Percentiles rank a stretch among this genome's conserved stretches.
phyloP scores from a whole-genome alignment of 2,888 invertebrate genomes.

The Lithodes maja region DNA sequence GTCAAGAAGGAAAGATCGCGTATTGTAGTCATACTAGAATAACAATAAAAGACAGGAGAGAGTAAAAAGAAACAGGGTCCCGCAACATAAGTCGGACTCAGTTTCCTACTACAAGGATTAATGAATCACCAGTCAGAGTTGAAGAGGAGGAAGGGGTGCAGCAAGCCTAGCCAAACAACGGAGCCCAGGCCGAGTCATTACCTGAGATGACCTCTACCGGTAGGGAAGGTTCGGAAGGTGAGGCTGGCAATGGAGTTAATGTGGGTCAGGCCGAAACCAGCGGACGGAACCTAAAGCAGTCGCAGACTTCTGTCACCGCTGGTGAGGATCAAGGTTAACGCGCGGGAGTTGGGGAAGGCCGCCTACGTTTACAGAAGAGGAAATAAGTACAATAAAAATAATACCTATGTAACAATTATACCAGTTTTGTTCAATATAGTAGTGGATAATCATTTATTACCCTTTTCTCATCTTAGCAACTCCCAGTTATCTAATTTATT shows the following conservation, averaged over 20 bases:
- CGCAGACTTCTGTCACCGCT: background rate
- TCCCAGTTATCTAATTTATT: background rate
- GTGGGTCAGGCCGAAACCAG: background rate
- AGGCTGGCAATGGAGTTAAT: background rate
- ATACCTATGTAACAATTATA: background rate
- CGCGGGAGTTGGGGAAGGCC: background rate
- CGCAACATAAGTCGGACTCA: background rate
- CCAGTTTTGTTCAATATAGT: background rate
- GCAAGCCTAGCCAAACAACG: background rate
- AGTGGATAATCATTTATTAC: background rate
- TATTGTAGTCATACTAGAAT: too few relatives aligned
- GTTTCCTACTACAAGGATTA: background rate
- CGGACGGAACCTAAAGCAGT: background rate
- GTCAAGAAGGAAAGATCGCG: too few relatives aligned
- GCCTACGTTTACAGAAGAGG: background rate
- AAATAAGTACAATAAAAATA: background rate
- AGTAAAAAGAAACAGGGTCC: background rate
- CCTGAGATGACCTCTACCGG: background rate
- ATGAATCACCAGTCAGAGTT: background rate
- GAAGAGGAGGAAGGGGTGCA: background rate
- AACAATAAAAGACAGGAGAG: background rate
- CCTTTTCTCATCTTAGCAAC: background rate
- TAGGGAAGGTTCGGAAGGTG: background rate
- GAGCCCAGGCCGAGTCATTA: background rate
- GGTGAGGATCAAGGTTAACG: background rate